A percentile compares a stretch with the other conserved stretches of the same genome.
Conservation (phyloP, 2,888 invertebrate genomes). For the Cephus runcator region DNA sequence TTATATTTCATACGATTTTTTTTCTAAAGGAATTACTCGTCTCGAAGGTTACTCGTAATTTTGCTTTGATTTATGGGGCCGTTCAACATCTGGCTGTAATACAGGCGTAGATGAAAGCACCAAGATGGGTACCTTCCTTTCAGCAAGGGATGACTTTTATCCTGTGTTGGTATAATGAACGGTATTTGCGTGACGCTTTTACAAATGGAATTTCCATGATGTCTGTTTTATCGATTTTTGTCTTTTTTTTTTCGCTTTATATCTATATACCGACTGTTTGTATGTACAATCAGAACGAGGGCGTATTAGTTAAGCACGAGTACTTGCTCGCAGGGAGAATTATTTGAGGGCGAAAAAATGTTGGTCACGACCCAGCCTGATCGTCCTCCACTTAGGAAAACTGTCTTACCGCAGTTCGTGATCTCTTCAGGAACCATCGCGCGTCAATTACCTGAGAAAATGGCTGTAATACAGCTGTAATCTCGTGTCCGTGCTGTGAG, state of each 20-base stretch:
- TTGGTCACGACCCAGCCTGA: background rate
- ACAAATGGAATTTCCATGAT: background rate
- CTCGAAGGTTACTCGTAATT: background rate
- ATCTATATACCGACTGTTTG: background rate
- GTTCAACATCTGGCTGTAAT: background rate
- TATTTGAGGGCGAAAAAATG: background rate
- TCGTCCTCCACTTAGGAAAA: background rate
- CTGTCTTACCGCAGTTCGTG: background rate
- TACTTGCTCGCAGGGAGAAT: background rate
- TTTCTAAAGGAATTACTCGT: background rate
- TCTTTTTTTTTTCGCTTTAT: background rate
- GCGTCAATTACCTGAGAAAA: background rate
- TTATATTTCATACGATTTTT: background rate
- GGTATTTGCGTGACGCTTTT: background rate
- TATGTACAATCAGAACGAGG: background rate
- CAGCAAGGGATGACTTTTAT: background rate
- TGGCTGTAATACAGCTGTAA: background rate
- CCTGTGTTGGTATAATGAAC: background rate
- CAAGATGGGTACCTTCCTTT: background rate
- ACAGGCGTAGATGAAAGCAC: background rate
- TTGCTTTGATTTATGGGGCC: background rate
- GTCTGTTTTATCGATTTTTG: background rate
- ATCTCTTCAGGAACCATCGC: background rate
- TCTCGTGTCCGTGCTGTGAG: background rate
- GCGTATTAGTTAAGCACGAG: background rate